Conservation (phyloP, 2,888 invertebrate genomes). For the Proisotoma minuta region DNA sequence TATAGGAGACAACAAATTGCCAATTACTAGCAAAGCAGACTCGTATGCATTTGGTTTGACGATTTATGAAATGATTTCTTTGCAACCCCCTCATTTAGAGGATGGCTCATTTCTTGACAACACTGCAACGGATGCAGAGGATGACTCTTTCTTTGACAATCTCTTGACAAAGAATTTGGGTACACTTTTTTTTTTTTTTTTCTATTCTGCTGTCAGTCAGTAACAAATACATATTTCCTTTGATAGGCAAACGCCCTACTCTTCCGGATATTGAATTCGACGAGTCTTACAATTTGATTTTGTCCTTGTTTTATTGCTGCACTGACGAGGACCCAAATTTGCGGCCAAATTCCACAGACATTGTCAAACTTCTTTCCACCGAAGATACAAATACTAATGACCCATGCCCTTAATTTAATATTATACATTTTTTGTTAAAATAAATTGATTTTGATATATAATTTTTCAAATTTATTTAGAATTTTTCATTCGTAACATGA, state of each 20-base stretch:
- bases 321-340: slow-evolving; percentile 59
- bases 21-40: slow-evolving; percentile 68
- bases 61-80: slow-evolving; percentile 75
- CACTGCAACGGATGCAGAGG: neutral
- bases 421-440: too few relatives aligned
- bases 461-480: too few relatives aligned
- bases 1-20: slow-evolving; percentile 46
- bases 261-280: slow-evolving; percentile 60
- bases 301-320: slow-evolving; percentile 67
- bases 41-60: slow-evolving; percentile 74
- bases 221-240: slow-evolving; percentile 6
- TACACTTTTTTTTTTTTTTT: slow-evolving; percentile 5
- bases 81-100: slow-evolving; percentile 63
- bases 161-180: slow-evolving; percentile 32
- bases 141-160: slow-evolving; percentile 32
- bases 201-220: neutral
- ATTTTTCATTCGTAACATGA: too few relatives aligned
- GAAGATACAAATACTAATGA: too few relatives aligned
- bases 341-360: slow-evolving; percentile 60
- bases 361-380: slow-evolving; percentile 53
- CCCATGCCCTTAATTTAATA: too few relatives aligned
- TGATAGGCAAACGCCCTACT: slow-evolving; percentile 64
- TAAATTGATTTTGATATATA: too few relatives aligned
- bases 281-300: slow-evolving; percentile 60
- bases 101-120: slow-evolving; percentile 12